Percentiles rank a stretch among this genome's conserved stretches.
These are phyloP conservation scores for Oreochromis spilurus DNA, from an alignment of 2,113 vertebrate species.

Conservation along the genomic window DNA sequence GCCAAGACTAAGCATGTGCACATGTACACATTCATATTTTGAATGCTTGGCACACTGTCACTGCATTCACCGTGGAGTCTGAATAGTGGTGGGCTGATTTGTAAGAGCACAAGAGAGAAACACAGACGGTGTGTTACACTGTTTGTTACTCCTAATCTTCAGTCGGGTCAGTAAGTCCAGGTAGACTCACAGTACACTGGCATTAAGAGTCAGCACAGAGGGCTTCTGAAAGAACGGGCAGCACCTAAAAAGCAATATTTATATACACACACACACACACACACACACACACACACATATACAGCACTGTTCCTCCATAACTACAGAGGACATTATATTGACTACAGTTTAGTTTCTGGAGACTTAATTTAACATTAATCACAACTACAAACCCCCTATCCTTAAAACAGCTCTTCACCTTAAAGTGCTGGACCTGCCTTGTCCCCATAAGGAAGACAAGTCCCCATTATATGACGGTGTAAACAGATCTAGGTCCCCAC, in stretches of 20 bases:
- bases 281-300: not conserved
- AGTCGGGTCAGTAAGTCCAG: slow-evolving; percentile 25
- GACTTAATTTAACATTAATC: not conserved
- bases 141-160: slow-evolving; percentile 48
- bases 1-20: slow-evolving; percentile 25
- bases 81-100: slow-evolving; percentile 29
- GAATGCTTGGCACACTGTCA: slow-evolving; percentile 39
- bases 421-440: not conserved
- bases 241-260: slow-evolving; percentile 21
- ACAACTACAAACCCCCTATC: not conserved
- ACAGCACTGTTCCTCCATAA: not conserved
- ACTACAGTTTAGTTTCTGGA: not conserved
- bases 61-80: slow-evolving; percentile 19
- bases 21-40: slow-evolving; percentile 22
- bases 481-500: not conserved
- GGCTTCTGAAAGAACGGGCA: not conserved
- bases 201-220: slow-evolving; percentile 32
- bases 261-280: not conserved
- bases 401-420: not conserved
- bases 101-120: slow-evolving; percentile 10
- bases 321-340: not conserved
- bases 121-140: not conserved
- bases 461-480: not conserved
- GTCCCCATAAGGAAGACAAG: not conserved
- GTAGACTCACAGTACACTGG: not conserved